A percentile compares a stretch with the other conserved stretches of the same genome.
These are phyloP conservation scores for Drosophila putrida DNA, from an alignment of 2,888 invertebrate species.

Conservation along the genomic window DNA sequence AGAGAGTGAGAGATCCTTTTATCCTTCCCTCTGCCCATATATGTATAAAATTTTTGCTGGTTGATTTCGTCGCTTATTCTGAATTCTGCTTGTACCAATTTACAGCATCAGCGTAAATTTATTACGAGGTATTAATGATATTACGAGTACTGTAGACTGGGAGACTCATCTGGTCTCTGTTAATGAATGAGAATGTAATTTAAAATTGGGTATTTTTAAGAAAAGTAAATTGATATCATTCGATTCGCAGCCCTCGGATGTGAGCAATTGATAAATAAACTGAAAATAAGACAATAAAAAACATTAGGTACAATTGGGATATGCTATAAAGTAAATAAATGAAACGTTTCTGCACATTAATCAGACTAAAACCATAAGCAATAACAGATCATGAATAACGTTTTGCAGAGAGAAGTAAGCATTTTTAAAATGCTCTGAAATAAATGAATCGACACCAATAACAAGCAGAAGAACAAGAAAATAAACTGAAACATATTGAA, in stretches of 20 bases:
- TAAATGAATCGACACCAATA: conserved; percentile 36
- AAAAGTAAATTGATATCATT: conserved; percentile 22
- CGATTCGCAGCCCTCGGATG: conserved; percentile 11
- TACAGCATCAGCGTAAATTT: conserved; percentile 64
- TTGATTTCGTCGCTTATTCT: conserved; percentile 56
- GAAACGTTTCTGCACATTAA: conserved; percentile 22
- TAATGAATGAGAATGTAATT: conserved; percentile 37
- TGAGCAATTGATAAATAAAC: conserved; percentile 12
- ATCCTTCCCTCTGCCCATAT: conserved; percentile 25
- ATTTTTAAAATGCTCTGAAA: conserved; percentile 9
- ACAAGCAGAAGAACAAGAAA: conserved; percentile 17
- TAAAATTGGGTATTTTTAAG: conserved; percentile 21
- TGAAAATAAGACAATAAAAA: conserved; percentile 7
- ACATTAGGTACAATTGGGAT: background rate
- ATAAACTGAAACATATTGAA: conserved; percentile 31
- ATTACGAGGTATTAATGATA: conserved; percentile 70
- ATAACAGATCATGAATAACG: conserved; percentile 21
- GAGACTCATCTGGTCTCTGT: conserved; percentile 13
- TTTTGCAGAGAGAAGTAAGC: background rate
- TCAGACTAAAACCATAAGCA: conserved; percentile 19
- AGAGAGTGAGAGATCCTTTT: conserved; percentile 2
- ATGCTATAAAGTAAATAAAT: conserved; percentile 18
- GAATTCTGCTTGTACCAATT: conserved; percentile 56
- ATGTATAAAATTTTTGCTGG: conserved; percentile 48
- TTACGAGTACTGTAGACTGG: conserved; percentile 27